phyloP scores from a whole-genome alignment of 2,797 vertebrate genomes.

The Lithobates sylvaticus region DNA sequence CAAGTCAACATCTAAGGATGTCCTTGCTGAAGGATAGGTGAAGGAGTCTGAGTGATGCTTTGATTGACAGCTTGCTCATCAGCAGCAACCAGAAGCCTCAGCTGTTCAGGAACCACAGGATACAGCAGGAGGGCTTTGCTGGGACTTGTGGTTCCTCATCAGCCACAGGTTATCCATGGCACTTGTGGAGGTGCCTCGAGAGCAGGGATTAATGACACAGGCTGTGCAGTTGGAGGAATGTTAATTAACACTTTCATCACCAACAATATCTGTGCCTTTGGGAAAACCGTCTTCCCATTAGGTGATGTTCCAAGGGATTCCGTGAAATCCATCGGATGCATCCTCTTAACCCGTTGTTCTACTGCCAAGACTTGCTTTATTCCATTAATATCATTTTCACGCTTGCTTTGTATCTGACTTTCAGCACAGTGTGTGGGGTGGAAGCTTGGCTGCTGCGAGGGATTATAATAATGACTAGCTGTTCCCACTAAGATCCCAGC shows the following conservation, averaged over 20 bases:
- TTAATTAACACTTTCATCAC: not conserved
- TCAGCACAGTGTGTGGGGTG: slow-evolving; percentile 1
- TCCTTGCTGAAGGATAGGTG: slow-evolving; percentile 44
- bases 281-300: not conserved
- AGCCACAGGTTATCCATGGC: not conserved
- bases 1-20: not conserved
- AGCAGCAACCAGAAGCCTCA: not conserved
- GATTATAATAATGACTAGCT: slow-evolving; percentile 19
- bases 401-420: slow-evolving; percentile 17
- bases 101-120: not conserved
- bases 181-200: not conserved
- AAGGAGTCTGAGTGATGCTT: slow-evolving; percentile 22
- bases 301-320: not conserved
- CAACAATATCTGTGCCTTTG: not conserved
- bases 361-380: not conserved
- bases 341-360: slow-evolving; percentile 18
- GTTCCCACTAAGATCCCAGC: slow-evolving; percentile 3
- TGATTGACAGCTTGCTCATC: slow-evolving; percentile 21
- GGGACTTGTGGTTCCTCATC: not conserved
- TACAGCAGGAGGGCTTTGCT: not conserved
- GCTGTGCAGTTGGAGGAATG: not conserved
- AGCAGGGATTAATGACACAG: not conserved
- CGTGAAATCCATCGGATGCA: not conserved
- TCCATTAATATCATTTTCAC: slow-evolving; percentile 35
- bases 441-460: not conserved